A percentile compares a stretch with the other conserved stretches of the same genome.
These are phyloP conservation scores for Monochamus saltuarius DNA, from an alignment of 1,140 invertebrate genomes.

Conservation along the genomic window DNA sequence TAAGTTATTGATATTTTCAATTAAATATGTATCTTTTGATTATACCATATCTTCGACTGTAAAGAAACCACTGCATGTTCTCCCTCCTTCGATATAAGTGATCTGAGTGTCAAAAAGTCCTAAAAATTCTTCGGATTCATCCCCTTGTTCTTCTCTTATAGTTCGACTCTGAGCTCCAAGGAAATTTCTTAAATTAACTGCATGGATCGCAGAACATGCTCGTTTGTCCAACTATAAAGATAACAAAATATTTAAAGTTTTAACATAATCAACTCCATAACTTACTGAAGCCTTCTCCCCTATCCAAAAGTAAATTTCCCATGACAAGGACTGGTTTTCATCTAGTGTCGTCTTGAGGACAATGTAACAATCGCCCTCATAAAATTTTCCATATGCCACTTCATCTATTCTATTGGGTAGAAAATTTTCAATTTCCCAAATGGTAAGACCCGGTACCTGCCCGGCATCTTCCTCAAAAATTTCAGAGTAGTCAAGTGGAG, in stretches of 20 bases:
- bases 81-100: constrained; percentile 95
- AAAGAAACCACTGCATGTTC: constrained; percentile 96
- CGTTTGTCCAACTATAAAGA: constrained; percentile 86
- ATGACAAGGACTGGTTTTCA: constrained; percentile 80
- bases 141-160: constrained; percentile 94
- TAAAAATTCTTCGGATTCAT: constrained; percentile 96
- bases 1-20: background rate
- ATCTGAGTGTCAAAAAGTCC: constrained; percentile 89
- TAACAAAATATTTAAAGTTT: background rate
- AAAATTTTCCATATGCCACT: constrained; percentile 96
- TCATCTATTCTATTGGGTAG: constrained; percentile 91
- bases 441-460: constrained; percentile 80
- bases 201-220: constrained; percentile 98
- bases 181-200: constrained; percentile 95
- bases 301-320: constrained; percentile 99
- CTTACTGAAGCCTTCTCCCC: constrained; percentile 90
- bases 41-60: constrained; percentile 86
- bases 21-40: background rate
- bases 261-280: constrained; percentile 21
- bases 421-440: constrained; percentile 99
- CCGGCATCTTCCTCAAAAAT: constrained; percentile 98
- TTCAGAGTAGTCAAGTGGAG: constrained; percentile 97
- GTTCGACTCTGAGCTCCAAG: constrained; percentile 95
- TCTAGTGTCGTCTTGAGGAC: constrained; percentile 90
- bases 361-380: constrained; percentile 99